Evolutionary conservation across 37 sponge, comb jelly and placozoan genomes (phyloP).

Genomic region (Oopsacas minuta): DNA sequence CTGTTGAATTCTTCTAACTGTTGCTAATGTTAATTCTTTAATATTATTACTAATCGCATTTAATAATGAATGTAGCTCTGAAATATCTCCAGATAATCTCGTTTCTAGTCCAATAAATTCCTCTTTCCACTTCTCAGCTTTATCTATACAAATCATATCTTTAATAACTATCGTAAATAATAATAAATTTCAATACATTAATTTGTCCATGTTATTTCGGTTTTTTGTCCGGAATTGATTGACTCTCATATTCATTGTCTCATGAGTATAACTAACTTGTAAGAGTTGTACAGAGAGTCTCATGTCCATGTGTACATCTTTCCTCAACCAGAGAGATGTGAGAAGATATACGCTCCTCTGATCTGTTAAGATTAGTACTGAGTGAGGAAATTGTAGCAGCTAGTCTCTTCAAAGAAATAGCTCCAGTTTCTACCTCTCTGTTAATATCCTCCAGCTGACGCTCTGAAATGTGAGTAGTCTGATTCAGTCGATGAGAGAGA

Average conservation of each 20-base stretch:
- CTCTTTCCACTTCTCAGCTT: background rate
- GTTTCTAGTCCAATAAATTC: background rate
- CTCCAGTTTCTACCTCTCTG: background rate
- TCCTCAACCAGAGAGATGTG: background rate
- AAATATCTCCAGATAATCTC: background rate
- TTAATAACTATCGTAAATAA: too few species aligned
- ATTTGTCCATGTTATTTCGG: too few species aligned
- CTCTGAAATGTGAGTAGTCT: background rate
- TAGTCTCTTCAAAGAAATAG: background rate
- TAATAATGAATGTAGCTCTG: background rate
- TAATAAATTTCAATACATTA: too few species aligned
- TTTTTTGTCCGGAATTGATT: too few species aligned
- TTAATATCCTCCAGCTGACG: background rate
- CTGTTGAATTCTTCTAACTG: background rate
- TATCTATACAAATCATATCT: too few species aligned
- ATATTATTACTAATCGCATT: background rate
- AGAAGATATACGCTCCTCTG: background rate
- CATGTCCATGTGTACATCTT: background rate
- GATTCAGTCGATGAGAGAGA: background rate
- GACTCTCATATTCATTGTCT: too few species aligned
- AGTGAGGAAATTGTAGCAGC: background rate
- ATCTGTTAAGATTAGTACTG: background rate
- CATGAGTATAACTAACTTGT: background rate
- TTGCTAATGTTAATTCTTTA: background rate
- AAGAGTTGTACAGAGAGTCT: background rate